Conservation (phyloP, 1,140 invertebrate species). For the Neotoxoptera formosana region DNA sequence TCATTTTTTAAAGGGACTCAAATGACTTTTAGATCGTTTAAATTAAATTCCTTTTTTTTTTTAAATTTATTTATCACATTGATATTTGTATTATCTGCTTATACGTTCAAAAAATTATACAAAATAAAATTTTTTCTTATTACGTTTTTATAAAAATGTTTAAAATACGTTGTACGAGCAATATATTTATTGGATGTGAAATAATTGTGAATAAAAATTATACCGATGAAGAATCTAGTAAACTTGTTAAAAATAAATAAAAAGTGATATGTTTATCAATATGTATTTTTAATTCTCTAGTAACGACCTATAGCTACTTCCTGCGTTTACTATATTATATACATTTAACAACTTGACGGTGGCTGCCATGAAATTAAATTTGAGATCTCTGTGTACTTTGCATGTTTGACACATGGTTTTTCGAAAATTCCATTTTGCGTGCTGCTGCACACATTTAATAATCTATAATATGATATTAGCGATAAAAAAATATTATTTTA, state of each 20-base stretch:
- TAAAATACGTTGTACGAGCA: not conserved
- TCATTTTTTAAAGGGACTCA: not conserved
- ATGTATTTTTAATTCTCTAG: too few species aligned
- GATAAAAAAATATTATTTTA: too few species aligned
- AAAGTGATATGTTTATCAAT: not conserved
- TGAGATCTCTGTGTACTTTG: too few species aligned
- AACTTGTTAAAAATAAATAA: not conserved
- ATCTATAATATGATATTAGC: too few species aligned
- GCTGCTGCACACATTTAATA: too few species aligned
- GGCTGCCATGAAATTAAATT: too few species aligned
- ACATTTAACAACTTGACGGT: too few species aligned
- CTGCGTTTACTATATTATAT: not conserved
- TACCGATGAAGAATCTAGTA: not conserved
- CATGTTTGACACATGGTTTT: too few species aligned
- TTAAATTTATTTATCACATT: not conserved
- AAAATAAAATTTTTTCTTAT: not conserved
- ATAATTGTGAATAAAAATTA: not conserved
- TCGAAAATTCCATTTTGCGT: too few species aligned
- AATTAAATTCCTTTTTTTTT: not conserved
- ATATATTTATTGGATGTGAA: not conserved
- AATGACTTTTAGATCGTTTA: not conserved
- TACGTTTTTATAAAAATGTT: not conserved
- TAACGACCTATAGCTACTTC: too few species aligned
- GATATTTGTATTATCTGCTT: not conserved
- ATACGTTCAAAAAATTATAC: not conserved